These are phyloP conservation scores for Siniperca chuatsi DNA, from an alignment of 2,113 vertebrate species.

Conservation along the genomic window DNA sequence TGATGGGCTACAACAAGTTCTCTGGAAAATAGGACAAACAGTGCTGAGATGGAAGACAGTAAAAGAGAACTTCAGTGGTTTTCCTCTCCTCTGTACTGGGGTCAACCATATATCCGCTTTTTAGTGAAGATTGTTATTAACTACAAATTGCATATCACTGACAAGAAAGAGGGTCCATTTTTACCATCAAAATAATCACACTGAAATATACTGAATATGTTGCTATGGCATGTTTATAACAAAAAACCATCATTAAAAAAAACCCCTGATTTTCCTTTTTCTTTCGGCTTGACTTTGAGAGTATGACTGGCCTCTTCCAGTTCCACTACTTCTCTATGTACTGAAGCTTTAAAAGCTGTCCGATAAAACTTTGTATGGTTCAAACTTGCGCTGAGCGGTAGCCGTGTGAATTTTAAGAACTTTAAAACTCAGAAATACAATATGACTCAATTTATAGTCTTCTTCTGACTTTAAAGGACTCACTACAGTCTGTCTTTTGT, in stretches of 20 bases:
- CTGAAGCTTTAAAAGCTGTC: neutral
- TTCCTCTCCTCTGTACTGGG: neutral
- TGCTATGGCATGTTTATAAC: neutral
- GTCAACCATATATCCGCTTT: neutral
- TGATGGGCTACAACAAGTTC: neutral
- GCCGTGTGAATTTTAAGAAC: neutral
- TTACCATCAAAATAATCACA: neutral
- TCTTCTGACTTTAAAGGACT: conserved; percentile 14
- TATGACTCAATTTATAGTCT: neutral
- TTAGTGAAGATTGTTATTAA: neutral
- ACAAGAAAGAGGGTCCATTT: neutral
- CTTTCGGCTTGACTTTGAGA: neutral
- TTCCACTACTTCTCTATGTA: neutral
- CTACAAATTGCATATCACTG: neutral
- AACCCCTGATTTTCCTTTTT: neutral
- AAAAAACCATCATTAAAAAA: too few species aligned
- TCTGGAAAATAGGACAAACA: neutral
- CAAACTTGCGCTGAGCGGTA: neutral
- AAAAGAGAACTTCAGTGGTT: neutral
- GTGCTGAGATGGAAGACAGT: neutral
- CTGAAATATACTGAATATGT: neutral
- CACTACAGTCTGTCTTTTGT: neutral
- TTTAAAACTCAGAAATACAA: neutral
- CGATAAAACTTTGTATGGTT: neutral
- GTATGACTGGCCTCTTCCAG: neutral